Base-by-base conservation (phyloP, 2,888 invertebrate species). In the Pharmacophagus antenor region DNA sequence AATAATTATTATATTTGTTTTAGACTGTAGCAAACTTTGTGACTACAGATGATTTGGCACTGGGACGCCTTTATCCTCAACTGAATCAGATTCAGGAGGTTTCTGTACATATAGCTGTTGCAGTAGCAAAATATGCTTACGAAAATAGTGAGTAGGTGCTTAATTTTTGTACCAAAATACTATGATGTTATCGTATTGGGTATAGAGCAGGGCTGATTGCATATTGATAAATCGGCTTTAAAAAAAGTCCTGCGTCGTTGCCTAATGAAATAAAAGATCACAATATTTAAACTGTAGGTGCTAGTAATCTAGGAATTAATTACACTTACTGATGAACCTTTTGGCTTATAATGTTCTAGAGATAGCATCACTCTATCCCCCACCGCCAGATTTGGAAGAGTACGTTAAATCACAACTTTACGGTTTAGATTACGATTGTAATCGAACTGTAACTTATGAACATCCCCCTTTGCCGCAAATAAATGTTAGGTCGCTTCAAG, bases 61-160 rank as follows among this genome's bases (percentile, higher is more conserved):
- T 92, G 55, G 99, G 99, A 20, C 95, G 98, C 57, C 91, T 99
- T 31, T 99, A 98, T 82, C 99, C 99, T 21, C 95, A 97, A 0
- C 89, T 99, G 51, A 85, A 88, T 50, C 91, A 93, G 48, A 95
- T 99, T 68, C 94, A 93, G 56, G 95, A 95, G 63, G 95, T 97
- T 66, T 98, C 98, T 0, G 89, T 97, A 61, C 93, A 94, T 66
- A 98, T 99, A 69, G 98, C 98, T 0, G 92, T 94, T 15, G 93
- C 93, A 69, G 93, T 98, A 61, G 94, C 95, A 15, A 93, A 96
- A 70, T 94, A 95, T 81, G 96, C 96, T n/a, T 98, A 97, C 79
- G 92, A 93, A 63, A 93, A 93, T 84, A 95, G 96, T 95, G 18
- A 53, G 60, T 55, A 15, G 10, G 1, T n/a, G n/a, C 2, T n/a